Evolutionary conservation across 2,797 vertebrate species (phyloP).

Genomic region (Cercopithecus mitis): DNA sequence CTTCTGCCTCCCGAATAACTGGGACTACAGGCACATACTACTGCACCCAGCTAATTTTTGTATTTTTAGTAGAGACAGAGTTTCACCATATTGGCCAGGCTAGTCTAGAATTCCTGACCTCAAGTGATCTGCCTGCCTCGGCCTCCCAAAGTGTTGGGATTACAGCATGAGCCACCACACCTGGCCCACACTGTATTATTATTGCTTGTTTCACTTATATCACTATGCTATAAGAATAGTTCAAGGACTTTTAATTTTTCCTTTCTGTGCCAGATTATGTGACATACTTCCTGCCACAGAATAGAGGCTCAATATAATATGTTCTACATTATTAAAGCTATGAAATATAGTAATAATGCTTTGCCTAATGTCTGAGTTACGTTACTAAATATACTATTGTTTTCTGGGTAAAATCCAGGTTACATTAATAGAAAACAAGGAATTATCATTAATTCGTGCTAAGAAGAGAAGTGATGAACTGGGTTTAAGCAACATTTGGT

Average conservation of each 20-base stretch:
- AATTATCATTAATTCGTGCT: conserved; percentile 94
- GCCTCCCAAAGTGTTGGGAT: neutral
- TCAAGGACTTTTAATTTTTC: neutral
- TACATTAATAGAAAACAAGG: conserved; percentile 97
- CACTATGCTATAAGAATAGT: neutral
- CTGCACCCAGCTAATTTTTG: neutral
- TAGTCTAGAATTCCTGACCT: neutral
- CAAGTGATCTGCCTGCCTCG: neutral
- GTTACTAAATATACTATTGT: conserved; percentile 42
- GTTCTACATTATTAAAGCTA: neutral
- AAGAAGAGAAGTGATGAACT: conserved; percentile 91
- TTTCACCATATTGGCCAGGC: neutral
- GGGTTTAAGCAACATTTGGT: conserved; percentile 93
- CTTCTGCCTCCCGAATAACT: neutral
- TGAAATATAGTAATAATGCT: neutral
- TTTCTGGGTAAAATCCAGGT: conserved; percentile 86
- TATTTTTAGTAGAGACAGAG: neutral
- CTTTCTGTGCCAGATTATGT: neutral
- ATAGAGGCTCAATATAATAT: neutral
- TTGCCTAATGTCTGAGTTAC: conserved; percentile 44
- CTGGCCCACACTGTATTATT: neutral
- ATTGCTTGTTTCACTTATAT: neutral
- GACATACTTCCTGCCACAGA: neutral
- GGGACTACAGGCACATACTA: neutral
- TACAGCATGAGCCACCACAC: neutral